Evolutionary conservation across 2,888 invertebrate species (phyloP), one percentile per base, ranked within the genome.

Genomic region (Clusia tigrina): DNA sequence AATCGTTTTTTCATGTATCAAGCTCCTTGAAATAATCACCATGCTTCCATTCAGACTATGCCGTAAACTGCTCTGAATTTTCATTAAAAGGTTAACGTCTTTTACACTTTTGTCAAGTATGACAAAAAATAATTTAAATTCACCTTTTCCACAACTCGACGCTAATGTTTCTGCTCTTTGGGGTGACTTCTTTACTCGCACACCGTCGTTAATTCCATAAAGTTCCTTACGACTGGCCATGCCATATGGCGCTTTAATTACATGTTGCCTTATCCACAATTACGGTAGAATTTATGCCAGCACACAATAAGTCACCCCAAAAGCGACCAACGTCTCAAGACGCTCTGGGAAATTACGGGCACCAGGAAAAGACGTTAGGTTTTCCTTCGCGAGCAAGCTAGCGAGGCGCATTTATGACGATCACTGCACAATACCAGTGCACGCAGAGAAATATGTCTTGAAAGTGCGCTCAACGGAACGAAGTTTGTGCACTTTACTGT

Each of bases 321-420:
- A 32, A 15, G 32, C 52, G 22, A 2, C 22, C 53, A 66, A 60
- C 48, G 67, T 67, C 67, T 67, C 26, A 67, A 67, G 67, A 67
- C 67, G 60, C 58, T 67, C 54, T 59, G 67, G 57, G 67, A 67
- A 67, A 60, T 48, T 60, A 26, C 24, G n/a, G 55, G 54, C 52
- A 52, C 15, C 26, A 15, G n/a, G n/a, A 2, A 53, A 62, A 60
- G 55, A 60, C 55, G 56, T 63, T 56, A 60, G 54, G 58, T 54
- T 63, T 58, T 62, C 48, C 48, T 23, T 24, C 18, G 18, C 18
- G 46, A 54, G 54, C 46, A 46, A 12, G n/a, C 53, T 42, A 54
- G 32, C 48, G 53, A 53, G n/a, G 54, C 57, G 62, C 42, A 18
- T 25, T 42, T 54, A 52, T 42, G n/a, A 5, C 42, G n/a, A 3